Evolutionary conservation across 2,113 vertebrate species (phyloP).

Genomic region (Hyperoodon ampullatus): DNA sequence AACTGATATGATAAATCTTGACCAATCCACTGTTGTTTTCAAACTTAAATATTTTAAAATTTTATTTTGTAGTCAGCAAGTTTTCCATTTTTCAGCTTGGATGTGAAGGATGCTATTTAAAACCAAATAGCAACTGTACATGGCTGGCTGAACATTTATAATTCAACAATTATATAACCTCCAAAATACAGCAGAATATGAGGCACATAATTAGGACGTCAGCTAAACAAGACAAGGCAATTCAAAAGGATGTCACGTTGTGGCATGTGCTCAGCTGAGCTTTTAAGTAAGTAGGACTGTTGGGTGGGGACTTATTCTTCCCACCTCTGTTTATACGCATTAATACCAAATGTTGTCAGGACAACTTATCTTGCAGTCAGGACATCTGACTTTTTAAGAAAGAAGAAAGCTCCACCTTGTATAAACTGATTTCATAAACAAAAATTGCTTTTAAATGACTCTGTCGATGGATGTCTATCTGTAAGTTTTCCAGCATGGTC

Average conservation of each 20-base stretch:
- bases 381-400: slow-evolving; percentile 22
- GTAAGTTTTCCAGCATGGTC: neutral
- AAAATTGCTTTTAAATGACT: neutral
- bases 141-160: slow-evolving; percentile 26
- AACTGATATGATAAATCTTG: neutral
- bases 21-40: neutral
- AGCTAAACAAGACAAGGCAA: neutral
- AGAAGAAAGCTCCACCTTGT: neutral
- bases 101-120: slow-evolving; percentile 51
- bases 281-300: neutral
- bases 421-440: neutral
- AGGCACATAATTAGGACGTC: slow-evolving; percentile 17
- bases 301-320: neutral
- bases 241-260: neutral
- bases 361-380: neutral
- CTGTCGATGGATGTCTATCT: neutral
- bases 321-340: neutral
- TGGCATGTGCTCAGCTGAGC: neutral
- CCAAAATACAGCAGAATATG: neutral
- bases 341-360: neutral
- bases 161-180: slow-evolving; percentile 14
- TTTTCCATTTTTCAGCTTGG: neutral
- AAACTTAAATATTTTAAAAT: neutral
- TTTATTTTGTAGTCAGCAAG: slow-evolving; percentile 39
- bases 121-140: slow-evolving; percentile 4